phyloP scores from a whole-genome alignment of 2,797 vertebrate genomes.

The Anabacerthia variegaticeps region DNA sequence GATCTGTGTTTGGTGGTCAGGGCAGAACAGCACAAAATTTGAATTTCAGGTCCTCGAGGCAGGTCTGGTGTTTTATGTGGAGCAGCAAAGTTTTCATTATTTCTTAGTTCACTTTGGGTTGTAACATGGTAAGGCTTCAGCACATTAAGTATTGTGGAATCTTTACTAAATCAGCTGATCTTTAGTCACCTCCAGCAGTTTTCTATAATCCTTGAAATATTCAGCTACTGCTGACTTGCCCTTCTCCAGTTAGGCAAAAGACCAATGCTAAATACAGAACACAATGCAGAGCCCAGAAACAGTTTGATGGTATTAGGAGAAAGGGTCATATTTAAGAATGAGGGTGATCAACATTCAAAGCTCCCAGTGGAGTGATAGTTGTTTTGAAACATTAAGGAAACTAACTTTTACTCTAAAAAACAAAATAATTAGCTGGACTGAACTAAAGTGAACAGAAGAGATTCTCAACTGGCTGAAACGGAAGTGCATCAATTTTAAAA shows the following conservation, averaged over 20 bases:
- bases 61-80: not conserved
- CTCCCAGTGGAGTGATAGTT: not conserved
- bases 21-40: not conserved
- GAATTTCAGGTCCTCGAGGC: not conserved
- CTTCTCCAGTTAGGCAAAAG: not conserved
- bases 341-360: not conserved
- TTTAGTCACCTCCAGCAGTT: not conserved
- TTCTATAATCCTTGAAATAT: not conserved
- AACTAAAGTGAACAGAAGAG: not conserved
- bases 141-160: not conserved
- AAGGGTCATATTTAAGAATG: not conserved
- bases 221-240: not conserved
- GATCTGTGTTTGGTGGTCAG: not conserved
- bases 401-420: not conserved
- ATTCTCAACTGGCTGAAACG: not conserved
- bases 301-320: not conserved
- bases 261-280: slow-evolving; percentile 32
- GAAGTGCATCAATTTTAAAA: not conserved
- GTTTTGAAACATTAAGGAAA: not conserved
- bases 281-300: not conserved
- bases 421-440: not conserved
- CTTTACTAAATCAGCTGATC: not conserved
- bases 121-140: not conserved
- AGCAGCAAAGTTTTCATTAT: not conserved
- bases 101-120: not conserved